Conservation (phyloP, 2,888 invertebrate species). For the Eupsilia transversa region DNA sequence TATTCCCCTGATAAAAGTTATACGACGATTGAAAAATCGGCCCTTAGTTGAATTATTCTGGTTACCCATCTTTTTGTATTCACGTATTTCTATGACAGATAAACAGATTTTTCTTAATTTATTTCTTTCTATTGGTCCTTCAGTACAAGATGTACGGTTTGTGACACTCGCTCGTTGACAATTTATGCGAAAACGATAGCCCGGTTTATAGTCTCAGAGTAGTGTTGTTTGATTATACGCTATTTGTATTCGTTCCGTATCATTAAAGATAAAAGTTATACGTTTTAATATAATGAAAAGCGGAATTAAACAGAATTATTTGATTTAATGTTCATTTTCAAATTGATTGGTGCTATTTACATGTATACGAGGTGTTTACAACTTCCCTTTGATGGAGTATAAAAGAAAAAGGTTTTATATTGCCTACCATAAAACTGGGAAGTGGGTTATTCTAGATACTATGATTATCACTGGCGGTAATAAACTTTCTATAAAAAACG, state of each 20-base stretch:
- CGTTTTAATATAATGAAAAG: conserved; percentile 56
- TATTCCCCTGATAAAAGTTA: no score
- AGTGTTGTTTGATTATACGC: conserved; percentile 58
- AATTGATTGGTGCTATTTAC: conserved; percentile 55
- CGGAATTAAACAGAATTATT: conserved; percentile 42
- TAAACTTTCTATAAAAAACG: conserved; percentile 60
- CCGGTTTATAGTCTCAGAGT: conserved; percentile 45
- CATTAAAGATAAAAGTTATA: conserved; percentile 63
- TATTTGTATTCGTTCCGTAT: conserved; percentile 68
- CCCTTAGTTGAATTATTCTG: no score
- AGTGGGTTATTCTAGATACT: conserved; percentile 61
- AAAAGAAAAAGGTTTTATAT: conserved; percentile 51
- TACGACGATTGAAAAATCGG: no score
- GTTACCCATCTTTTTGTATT: no score
- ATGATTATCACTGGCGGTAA: conserved; percentile 51
- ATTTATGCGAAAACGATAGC: conserved; percentile 61
- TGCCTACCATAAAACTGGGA: conserved; percentile 50
- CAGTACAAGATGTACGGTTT: conserved; percentile 24
- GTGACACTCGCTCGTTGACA: conserved; percentile 43
- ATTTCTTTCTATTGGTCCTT: conserved; percentile 42
- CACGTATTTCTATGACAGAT: no score
- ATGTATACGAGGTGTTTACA: conserved; percentile 61
- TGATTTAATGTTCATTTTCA: conserved; percentile 59
- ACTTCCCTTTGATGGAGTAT: conserved; percentile 57
- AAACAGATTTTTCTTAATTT: no score